Base-by-base conservation (phyloP, 2,888 invertebrate genomes). In the Cheilosia scutellata region DNA sequence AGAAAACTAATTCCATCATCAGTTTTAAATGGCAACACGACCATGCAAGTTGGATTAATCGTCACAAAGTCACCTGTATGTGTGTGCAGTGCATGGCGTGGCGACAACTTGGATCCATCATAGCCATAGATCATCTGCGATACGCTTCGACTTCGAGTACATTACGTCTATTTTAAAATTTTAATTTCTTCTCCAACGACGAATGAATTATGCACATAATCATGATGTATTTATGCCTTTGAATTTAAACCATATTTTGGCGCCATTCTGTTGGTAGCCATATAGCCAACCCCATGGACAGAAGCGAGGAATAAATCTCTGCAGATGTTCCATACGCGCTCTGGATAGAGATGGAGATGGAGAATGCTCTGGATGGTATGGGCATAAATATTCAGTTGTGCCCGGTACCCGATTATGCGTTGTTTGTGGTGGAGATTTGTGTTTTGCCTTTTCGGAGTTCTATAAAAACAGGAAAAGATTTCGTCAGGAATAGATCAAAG, bases 401-500 rank as follows among this genome's bases (percentile, higher is more conserved):
- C 5, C 55, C 27, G 51, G 25, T 9, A 31, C 5, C 55, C 27
- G 51, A 11, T 7, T 49, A 44, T 31, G n/a, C 29, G 33, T 44
- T 58, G 49, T 55, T 68, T 27, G 70, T 70, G 57, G 55, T 44
- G 31, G 25, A 13, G 51, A 27, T 57, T 47, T 62, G n/a, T 55
- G 40, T 70, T 55, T 55, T 76, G 55, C 20, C 65, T 62, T 70
- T 55, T 53, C 29, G 70, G 20, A 49, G 57, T 72, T 82, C 68
- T 74, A 20, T 20, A 75, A 71, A 80, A 84, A 76, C 84, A 84
- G 84, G 80, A 86, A 86, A 77, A 86, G 72, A 82, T 72, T 68
- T 77, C 76, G 68, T 77, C 86, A 86, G 82, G 58, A 37, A 68
- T 77, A 77, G 82, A 86, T 86, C 86, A 86, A 82, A 84, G 84